A percentile compares a stretch with the other conserved stretches of the same genome.
These are phyloP conservation scores for Amia ocellicauda DNA, from an alignment of 2,113 vertebrate species.

Conservation along the genomic window DNA sequence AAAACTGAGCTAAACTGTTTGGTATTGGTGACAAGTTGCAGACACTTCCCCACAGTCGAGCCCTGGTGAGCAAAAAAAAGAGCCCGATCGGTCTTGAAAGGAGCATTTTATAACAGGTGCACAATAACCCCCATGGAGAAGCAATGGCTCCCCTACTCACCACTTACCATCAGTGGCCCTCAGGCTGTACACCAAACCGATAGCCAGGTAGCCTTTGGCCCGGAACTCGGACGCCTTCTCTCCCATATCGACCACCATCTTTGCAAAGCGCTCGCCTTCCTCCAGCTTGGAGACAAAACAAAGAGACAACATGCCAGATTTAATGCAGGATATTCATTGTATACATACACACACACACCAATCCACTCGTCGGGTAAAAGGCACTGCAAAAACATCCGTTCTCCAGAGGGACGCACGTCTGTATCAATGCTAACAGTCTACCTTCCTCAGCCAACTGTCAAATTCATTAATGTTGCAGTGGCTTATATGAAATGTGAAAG, in stretches of 20 bases:
- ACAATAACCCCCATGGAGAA: no score
- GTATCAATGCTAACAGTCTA: no score
- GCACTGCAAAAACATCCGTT: neutral
- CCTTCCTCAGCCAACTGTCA: neutral
- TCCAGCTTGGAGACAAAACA: slow-evolving; percentile 76
- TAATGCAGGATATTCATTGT: no score
- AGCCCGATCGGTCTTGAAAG: no score
- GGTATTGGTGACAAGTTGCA: no score
- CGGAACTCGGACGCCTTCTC: slow-evolving; percentile 93
- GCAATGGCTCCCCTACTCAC: neutral
- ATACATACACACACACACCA: slow-evolving; percentile 20
- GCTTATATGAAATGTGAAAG: neutral
- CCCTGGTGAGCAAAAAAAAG: no score
- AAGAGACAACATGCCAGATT: neutral
- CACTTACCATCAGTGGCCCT: slow-evolving; percentile 93
- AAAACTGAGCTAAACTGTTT: no score
- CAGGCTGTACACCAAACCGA: slow-evolving; percentile 90
- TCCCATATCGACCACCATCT: slow-evolving; percentile 87
- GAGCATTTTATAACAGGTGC: no score
- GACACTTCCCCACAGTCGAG: neutral
- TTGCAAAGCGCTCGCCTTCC: slow-evolving; percentile 90
- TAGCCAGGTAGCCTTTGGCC: slow-evolving; percentile 91
- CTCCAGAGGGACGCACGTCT: neutral
- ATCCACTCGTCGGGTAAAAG: no score
- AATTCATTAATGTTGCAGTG: neutral